Percentiles rank a stretch among this genome's conserved stretches.
phyloP scores from a whole-genome alignment of 2,113 vertebrate species.

The Rallus limicola region DNA sequence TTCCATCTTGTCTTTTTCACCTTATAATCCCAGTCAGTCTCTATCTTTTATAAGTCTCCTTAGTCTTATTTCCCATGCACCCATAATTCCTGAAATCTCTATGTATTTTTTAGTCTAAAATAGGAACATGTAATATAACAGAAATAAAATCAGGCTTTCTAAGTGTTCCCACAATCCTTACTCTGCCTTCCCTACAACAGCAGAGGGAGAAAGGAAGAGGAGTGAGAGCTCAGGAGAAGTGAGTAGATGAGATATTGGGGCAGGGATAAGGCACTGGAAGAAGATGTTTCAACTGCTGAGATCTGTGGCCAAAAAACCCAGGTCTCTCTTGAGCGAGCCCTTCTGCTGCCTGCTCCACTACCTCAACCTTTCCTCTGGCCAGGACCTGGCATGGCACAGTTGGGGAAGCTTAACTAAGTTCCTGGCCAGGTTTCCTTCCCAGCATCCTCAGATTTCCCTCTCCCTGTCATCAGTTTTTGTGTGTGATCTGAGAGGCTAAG shows the following conservation, averaged over 20 bases:
- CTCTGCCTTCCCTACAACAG: not conserved
- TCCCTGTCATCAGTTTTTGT: not conserved
- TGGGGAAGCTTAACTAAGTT: not conserved
- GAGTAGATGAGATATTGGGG: not conserved
- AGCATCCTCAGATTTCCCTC: not conserved
- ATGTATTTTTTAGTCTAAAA: not conserved
- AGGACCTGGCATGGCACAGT: not conserved
- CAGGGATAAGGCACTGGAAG: not conserved
- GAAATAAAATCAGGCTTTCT: not conserved
- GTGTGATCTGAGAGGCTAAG: not conserved
- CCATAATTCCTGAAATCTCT: not conserved
- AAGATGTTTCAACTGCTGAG: not conserved
- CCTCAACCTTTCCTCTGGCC: not conserved
- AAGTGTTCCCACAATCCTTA: not conserved
- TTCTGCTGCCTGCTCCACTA: not conserved
- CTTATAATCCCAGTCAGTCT: not conserved
- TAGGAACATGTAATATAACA: not conserved
- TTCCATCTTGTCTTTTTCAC: not conserved
- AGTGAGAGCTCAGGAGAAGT: not conserved
- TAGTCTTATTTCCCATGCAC: not conserved
- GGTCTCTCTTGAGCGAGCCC: rapidly evolving
- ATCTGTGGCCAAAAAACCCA: not conserved
- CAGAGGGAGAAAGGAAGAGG: not conserved
- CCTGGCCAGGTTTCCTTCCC: not conserved
- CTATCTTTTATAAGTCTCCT: not conserved